A percentile compares a stretch with the other conserved stretches of the same genome.
phyloP scores from a whole-genome alignment of 2,888 invertebrate genomes.

The Torymus aiolomorphi region DNA sequence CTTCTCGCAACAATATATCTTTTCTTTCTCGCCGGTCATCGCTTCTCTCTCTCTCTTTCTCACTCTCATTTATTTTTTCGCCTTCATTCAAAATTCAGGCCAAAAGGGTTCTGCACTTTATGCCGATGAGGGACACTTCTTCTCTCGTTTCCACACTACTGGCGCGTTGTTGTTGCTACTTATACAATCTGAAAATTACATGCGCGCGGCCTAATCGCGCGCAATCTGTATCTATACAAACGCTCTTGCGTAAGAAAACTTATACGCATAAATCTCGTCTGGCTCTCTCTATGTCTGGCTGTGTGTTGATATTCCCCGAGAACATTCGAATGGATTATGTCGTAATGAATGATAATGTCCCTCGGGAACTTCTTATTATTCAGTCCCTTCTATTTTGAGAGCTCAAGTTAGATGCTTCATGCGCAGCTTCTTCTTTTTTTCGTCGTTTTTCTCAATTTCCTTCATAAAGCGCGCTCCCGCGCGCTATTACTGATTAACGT shows the following conservation, averaged over 20 bases:
- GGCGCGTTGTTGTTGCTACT: background rate
- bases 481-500: too few species aligned
- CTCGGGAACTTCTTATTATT: background rate
- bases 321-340: background rate
- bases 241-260: conserved; percentile 15
- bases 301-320: conserved; percentile 17
- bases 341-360: background rate
- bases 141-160: too few species aligned
- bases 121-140: too few species aligned
- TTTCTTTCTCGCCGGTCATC: too few species aligned
- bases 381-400: too few species aligned
- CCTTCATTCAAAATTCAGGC: background rate
- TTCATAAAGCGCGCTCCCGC: too few species aligned
- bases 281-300: too few species aligned
- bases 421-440: too few species aligned
- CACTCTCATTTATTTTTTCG: conserved; percentile 1
- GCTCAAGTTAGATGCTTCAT: too few species aligned
- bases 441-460: too few species aligned
- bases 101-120: too few species aligned
- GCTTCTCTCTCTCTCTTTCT: too few species aligned
- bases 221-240: conserved; percentile 26
- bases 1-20: background rate
- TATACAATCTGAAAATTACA: conserved; percentile 29
- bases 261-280: conserved; percentile 22
- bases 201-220: conserved; percentile 22